These are phyloP conservation scores for Pocota personata DNA, from an alignment of 2,888 invertebrate genomes.

Conservation along the genomic window DNA sequence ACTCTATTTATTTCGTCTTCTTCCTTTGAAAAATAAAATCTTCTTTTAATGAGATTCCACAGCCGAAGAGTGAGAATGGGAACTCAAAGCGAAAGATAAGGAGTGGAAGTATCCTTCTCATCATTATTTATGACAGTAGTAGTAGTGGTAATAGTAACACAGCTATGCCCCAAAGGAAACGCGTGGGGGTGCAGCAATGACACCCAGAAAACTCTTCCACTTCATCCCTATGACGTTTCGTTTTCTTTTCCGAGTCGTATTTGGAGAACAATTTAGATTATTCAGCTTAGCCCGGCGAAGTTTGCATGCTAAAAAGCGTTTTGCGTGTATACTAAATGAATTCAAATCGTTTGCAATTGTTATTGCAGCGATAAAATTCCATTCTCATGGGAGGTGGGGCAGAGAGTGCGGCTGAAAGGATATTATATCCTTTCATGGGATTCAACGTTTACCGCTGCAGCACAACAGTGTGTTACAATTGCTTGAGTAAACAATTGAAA, in stretches of 20 bases:
- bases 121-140: conserved; percentile 61
- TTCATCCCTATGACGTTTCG: conserved; percentile 30
- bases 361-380: conserved; percentile 77
- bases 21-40: conserved; percentile 43
- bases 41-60: conserved; percentile 57
- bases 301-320: conserved; percentile 68
- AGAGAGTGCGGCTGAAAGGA: conserved; percentile 12
- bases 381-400: conserved; percentile 7
- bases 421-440: conserved; percentile 55
- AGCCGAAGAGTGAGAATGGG: conserved; percentile 11
- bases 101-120: conserved; percentile 58
- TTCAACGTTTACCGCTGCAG: conserved; percentile 42
- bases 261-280: conserved; percentile 59
- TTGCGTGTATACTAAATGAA: conserved; percentile 75
- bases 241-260: conserved; percentile 53
- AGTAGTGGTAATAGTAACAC: not conserved
- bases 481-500: conserved; percentile 74
- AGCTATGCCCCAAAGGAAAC: not conserved
- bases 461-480: conserved; percentile 53
- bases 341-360: conserved; percentile 79
- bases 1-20: not conserved
- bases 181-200: not conserved
- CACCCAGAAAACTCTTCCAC: conserved; percentile 2
- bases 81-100: conserved; percentile 56
- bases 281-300: conserved; percentile 29